Percentiles rank a stretch among this genome's conserved stretches.
Conservation (phyloP, 2,113 vertebrate genomes). For the Corydoras sp. region DNA sequence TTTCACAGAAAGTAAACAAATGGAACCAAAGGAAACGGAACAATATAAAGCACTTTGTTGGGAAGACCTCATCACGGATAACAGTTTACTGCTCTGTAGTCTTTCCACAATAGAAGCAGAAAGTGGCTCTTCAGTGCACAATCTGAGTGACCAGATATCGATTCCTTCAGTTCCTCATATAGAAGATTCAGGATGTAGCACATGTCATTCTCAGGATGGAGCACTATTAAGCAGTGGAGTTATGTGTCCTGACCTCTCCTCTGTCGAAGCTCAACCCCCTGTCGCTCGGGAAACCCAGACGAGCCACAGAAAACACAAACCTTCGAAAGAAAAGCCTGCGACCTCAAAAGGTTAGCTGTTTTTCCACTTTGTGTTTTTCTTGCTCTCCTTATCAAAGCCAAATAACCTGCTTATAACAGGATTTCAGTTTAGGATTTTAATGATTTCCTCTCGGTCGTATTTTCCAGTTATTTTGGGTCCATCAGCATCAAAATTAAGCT, state of each 20-base stretch:
- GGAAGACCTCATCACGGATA: not conserved
- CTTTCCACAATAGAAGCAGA: not conserved
- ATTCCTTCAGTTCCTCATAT: not conserved
- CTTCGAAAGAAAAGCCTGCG: not conserved
- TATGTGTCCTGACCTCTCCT: too few species aligned
- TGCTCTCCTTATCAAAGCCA: not conserved
- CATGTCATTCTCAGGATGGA: conserved; percentile 11
- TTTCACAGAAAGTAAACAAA: conserved; percentile 20
- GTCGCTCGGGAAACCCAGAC: too few species aligned
- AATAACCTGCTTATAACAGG: not conserved
- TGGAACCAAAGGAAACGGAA: not conserved
- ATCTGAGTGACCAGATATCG: not conserved
- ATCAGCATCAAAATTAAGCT: too few species aligned
- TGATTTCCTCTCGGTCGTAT: too few species aligned
- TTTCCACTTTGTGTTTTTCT: not conserved
- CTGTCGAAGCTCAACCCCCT: too few species aligned
- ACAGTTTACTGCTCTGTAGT: not conserved
- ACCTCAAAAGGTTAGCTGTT: conserved; percentile 9
- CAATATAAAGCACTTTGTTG: not conserved
- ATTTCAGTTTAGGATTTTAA: too few species aligned
- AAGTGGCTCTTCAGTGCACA: not conserved
- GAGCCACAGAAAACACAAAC: not conserved
- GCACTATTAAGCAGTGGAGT: not conserved
- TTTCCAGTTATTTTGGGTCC: too few species aligned
- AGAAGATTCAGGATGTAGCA: conserved; percentile 34